A percentile compares a stretch with the other conserved stretches of the same genome.
Conservation (phyloP, 2,888 invertebrate genomes). For the Hypomecis punctinalis region DNA sequence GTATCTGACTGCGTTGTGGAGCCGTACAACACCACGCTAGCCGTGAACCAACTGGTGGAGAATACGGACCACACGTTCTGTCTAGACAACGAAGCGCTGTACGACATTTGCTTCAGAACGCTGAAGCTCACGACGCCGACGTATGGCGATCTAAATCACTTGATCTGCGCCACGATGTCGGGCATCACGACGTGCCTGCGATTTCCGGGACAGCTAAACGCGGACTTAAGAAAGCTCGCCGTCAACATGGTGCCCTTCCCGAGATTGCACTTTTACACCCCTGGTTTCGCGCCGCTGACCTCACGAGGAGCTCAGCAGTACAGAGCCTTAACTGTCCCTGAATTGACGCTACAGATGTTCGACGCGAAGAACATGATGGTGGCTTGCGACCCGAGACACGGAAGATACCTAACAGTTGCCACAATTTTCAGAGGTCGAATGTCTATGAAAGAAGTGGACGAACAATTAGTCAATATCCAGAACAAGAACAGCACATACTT, state of each 20-base stretch:
- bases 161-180: slow-evolving; percentile 94
- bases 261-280: slow-evolving; percentile 84
- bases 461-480: slow-evolving; percentile 91
- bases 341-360: slow-evolving; percentile 88
- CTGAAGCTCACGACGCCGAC: slow-evolving; percentile 90
- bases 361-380: slow-evolving; percentile 94
- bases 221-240: slow-evolving; percentile 75
- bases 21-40: slow-evolving; percentile 94
- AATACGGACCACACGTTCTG: slow-evolving; percentile 88
- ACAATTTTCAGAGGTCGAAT: slow-evolving; percentile 95
- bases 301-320: slow-evolving; percentile 95
- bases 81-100: slow-evolving; percentile 89
- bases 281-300: slow-evolving; percentile 88
- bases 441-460: slow-evolving; percentile 97
- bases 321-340: slow-evolving; percentile 95
- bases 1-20: slow-evolving; percentile 87
- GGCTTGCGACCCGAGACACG: slow-evolving; percentile 96
- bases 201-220: slow-evolving; percentile 83
- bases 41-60: slow-evolving; percentile 93
- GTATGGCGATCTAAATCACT: slow-evolving; percentile 92
- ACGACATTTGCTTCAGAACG: slow-evolving; percentile 92
- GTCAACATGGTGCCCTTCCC: slow-evolving; percentile 88
- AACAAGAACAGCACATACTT: slow-evolving; percentile 92
- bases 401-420: slow-evolving; percentile 94
- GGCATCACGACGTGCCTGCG: slow-evolving; percentile 93